Evolutionary conservation across 37 sponge, comb jelly and placozoan species (phyloP), one percentile per base, ranked within the genome.

Genomic region (Chondrosia reniformis): DNA sequence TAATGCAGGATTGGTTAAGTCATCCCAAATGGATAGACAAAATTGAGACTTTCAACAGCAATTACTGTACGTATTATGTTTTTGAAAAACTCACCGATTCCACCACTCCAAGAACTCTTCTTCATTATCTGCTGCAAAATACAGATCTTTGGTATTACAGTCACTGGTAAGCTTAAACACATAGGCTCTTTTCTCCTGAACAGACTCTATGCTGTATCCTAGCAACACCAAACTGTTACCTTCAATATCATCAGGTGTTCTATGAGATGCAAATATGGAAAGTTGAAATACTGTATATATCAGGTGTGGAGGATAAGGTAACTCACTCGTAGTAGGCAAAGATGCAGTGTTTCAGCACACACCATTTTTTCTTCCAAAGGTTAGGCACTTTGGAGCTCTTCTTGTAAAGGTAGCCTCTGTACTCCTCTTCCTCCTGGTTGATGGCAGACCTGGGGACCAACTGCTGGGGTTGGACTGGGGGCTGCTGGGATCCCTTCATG

Each of bases 311-410:
- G 15, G 15, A 49, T 49, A 15, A 10, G 15, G 10, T 19, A 49
- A 49, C 84, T 89, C 56, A 89, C 89, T 89, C 84, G 82, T 80
- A 84, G 46, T 89, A 89, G 24, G 71, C 59, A 42, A 89, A 84
- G 8, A 89, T 46, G 58, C 78, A 76, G 33, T 84, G 85, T 38
- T 81, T 89, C 42, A 89, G 82, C 28, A 76, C 63, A 73, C 89
- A 89, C 82, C 82, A 89, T 63, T 73, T 84, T 79, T 81, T 89
- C 65, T 89, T 89, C 89, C 89, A 89, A 19, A 64, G 66, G 6
- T 27, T 64, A 4, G 89, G 78, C 4, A 83, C 84, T 71, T 40
- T 77, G 43, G 58, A 55, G 69, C 58, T 89, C 63, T 55, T 81
- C 79, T 89, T 89, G 56, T 45, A 61, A 24, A 89, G 74, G 64